Percentiles rank a stretch among this genome's conserved stretches.
Conservation (phyloP, 2,113 vertebrate species). For the Salvelinus sp. region DNA sequence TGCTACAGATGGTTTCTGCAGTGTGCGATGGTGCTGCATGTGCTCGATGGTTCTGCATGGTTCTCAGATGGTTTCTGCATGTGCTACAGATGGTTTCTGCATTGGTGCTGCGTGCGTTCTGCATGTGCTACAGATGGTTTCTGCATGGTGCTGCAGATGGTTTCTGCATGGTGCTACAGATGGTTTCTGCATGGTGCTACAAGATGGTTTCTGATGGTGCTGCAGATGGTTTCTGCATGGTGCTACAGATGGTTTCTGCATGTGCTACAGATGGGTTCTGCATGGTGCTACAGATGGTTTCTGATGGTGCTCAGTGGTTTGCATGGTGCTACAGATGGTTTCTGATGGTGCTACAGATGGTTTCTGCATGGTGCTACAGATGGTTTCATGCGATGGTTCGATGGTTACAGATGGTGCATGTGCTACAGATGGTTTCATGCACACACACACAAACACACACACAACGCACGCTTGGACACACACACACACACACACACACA, state of each 20-base stretch:
- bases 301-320: constrained; percentile 33
- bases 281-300: constrained; percentile 29
- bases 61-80: constrained; percentile 30
- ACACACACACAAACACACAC: no score
- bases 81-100: constrained; percentile 29
- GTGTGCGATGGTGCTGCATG: no score
- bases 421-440: constrained; percentile 10
- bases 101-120: constrained; percentile 43
- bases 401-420: no score
- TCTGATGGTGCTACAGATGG: constrained; percentile 29
- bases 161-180: constrained; percentile 35
- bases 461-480: no score
- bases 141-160: constrained; percentile 27
- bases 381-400: no score
- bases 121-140: constrained; percentile 30
- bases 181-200: constrained; percentile 36
- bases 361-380: constrained; percentile 36
- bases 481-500: no score
- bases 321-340: constrained; percentile 28
- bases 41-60: constrained; percentile 34
- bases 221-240: constrained; percentile 37
- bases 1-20: neutral
- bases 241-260: constrained; percentile 28
- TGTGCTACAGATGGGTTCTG: constrained; percentile 30
- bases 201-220: constrained; percentile 36